Conservation (phyloP, 2,888 invertebrate species). For the Rotaria magnacalcarata region DNA sequence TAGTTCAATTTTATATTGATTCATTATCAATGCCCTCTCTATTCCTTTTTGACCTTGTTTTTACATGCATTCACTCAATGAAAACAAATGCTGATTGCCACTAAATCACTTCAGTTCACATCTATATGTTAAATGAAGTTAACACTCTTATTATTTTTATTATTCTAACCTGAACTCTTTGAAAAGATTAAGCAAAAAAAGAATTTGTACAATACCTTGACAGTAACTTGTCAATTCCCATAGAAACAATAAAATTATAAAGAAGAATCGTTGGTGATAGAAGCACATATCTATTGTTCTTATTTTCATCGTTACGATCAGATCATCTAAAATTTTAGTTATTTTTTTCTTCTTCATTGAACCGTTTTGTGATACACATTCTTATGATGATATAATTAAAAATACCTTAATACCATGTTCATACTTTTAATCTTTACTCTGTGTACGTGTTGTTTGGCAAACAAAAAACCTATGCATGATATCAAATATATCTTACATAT, state of each 20-base stretch:
- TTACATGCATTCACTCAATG: neutral
- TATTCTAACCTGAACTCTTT: slow-evolving; percentile 25
- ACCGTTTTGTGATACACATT: too few species aligned
- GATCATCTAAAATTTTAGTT: neutral
- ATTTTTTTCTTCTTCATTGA: neutral
- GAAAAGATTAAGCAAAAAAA: neutral
- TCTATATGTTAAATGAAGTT: neutral
- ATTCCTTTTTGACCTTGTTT: neutral
- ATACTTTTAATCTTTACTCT: neutral
- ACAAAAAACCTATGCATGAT: neutral
- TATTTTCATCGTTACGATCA: neutral
- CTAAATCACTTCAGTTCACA: neutral
- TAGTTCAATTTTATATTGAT: neutral
- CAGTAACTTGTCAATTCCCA: neutral
- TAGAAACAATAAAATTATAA: neutral
- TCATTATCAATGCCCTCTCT: neutral
- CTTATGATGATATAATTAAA: neutral
- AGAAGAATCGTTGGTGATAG: neutral
- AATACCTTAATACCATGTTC: neutral
- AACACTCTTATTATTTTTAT: slow-evolving; percentile 18
- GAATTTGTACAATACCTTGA: neutral
- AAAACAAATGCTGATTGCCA: slow-evolving; percentile 18
- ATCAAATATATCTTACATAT: neutral
- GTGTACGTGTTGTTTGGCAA: neutral
- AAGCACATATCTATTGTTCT: neutral